Conservation (phyloP, 2,113 vertebrate genomes). For the Myiagra hebetior region DNA sequence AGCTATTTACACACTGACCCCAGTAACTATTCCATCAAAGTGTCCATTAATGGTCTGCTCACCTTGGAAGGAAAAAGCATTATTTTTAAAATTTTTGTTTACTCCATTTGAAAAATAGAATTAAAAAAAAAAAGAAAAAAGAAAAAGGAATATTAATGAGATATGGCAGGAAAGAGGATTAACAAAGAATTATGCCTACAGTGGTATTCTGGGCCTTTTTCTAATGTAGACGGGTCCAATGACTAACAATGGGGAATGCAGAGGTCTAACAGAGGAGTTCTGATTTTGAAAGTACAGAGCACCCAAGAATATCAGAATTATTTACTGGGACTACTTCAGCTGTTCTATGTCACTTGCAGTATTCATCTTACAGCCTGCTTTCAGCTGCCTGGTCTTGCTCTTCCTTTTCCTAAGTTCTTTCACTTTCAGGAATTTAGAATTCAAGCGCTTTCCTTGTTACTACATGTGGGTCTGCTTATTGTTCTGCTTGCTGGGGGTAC, state of each 20-base stretch:
- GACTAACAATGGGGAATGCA: not conserved
- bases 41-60: not conserved
- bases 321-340: not conserved
- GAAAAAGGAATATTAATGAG: not conserved
- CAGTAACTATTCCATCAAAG: not conserved
- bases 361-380: not conserved
- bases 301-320: not conserved
- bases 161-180: not conserved
- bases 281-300: not conserved
- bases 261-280: not conserved
- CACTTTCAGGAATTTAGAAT: not conserved
- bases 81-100: not conserved
- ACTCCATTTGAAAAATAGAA: not conserved
- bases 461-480: not conserved
- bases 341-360: not conserved
- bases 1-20: not conserved
- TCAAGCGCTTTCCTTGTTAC: not conserved
- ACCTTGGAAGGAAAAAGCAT: not conserved
- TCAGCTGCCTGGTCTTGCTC: not conserved
- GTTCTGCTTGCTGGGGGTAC: not conserved
- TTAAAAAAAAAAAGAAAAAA: not conserved
- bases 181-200: not conserved
- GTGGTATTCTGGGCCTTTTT: not conserved
- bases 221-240: not conserved
- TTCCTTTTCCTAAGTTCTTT: not conserved